These are phyloP conservation scores for Helicolenus hilgendorfi DNA, from an alignment of 2,797 vertebrate species.

Conservation along the genomic window DNA sequence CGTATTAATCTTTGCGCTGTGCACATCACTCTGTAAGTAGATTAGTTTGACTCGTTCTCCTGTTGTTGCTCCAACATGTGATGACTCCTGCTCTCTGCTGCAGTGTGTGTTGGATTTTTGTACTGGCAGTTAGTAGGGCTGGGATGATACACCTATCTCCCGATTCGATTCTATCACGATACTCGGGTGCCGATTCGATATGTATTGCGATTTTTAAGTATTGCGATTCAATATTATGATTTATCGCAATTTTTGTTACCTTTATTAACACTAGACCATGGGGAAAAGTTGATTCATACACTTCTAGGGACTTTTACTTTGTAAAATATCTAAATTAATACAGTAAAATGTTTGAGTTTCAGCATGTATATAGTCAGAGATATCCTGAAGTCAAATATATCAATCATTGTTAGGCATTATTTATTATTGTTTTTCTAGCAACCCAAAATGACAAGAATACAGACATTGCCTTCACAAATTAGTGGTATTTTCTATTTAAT, in stretches of 20 bases:
- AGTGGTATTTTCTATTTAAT: background rate
- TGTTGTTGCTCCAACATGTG: background rate
- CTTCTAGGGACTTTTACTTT: too few relatives aligned
- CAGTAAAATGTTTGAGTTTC: too few relatives aligned
- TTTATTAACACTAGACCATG: background rate
- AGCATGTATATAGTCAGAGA: too few relatives aligned
- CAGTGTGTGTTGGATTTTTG: background rate
- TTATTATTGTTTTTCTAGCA: too few relatives aligned
- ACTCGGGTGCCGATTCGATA: background rate
- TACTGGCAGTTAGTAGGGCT: background rate
- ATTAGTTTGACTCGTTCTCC: constrained; percentile 13
- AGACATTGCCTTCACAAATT: background rate
- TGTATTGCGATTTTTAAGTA: too few relatives aligned
- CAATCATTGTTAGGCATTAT: too few relatives aligned
- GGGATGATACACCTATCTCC: too few relatives aligned
- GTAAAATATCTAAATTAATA: too few relatives aligned
- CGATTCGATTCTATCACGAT: background rate
- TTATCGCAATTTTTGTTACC: background rate
- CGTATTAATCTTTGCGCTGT: constrained; percentile 18
- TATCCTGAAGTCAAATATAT: too few relatives aligned
- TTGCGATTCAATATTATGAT: background rate
- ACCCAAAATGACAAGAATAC: too few relatives aligned
- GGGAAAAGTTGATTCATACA: too few relatives aligned
- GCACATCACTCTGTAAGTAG: background rate
- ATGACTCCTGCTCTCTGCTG: constrained; percentile 29